Evolutionary conservation across 2,113 vertebrate genomes (phyloP).

Genomic region (Ophiodon elongatus): DNA sequence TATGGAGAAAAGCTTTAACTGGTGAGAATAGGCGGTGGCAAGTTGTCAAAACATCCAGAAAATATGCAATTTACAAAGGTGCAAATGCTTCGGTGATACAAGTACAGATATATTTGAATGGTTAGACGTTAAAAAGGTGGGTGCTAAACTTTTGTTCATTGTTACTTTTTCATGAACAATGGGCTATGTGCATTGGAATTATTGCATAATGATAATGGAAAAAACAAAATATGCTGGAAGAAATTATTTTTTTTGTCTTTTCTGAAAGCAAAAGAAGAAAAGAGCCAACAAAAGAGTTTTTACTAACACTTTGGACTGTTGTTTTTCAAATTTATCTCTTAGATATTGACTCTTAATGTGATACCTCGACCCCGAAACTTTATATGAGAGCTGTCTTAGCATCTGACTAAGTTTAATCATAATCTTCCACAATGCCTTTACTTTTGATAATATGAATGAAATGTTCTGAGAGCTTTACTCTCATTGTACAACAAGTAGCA

Average conservation of each 20-base stretch:
- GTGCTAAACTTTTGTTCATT: background rate
- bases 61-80: background rate
- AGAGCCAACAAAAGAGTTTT: background rate
- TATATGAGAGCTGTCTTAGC: background rate
- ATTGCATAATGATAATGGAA: background rate
- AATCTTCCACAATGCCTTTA: background rate
- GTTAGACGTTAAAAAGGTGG: background rate
- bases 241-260: background rate
- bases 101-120: background rate
- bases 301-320: background rate
- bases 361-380: background rate
- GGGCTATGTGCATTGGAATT: background rate
- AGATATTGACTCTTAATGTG: background rate
- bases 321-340: background rate
- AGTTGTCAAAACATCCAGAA: constrained; percentile 1
- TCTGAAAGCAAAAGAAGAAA: background rate
- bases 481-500: constrained; percentile 1
- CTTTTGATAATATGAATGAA: background rate
- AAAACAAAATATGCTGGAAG: background rate
- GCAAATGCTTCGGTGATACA: background rate
- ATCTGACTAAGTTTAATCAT: no score
- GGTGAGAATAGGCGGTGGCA: background rate
- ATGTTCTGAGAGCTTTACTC: background rate
- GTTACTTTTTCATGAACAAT: background rate
- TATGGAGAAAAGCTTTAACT: background rate